Evolutionary conservation across 1,140 invertebrate species (phyloP).

Genomic region (Rhopalosiphum padi): DNA sequence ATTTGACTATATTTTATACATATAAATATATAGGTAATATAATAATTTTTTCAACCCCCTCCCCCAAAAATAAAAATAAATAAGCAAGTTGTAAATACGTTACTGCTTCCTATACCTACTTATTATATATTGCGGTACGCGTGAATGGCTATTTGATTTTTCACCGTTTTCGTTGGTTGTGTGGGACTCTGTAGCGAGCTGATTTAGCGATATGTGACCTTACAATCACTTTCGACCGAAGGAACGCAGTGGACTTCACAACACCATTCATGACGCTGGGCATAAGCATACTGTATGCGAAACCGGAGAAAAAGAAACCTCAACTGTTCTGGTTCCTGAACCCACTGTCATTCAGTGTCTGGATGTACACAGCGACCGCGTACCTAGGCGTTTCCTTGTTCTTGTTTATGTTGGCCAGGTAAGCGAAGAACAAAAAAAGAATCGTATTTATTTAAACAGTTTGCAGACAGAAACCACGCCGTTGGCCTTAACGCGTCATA

Average conservation of each 20-base stretch:
- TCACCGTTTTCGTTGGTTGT: conserved; percentile 51
- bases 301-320: conserved; percentile 88
- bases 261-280: conserved; percentile 88
- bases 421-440: conserved; percentile 60
- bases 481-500: conserved; percentile 38
- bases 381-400: conserved; percentile 91
- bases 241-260: conserved; percentile 86
- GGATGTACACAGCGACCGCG: conserved; percentile 95
- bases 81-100: no score
- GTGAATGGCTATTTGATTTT: neutral
- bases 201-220: conserved; percentile 92
- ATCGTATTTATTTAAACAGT: neutral
- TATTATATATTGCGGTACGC: no score
- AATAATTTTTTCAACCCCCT: no score
- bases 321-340: conserved; percentile 93
- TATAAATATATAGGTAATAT: no score
- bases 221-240: conserved; percentile 87
- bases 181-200: conserved; percentile 73
- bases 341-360: conserved; percentile 91
- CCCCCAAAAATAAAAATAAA: no score
- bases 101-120: no score
- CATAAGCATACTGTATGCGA: conserved; percentile 91
- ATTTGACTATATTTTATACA: no score
- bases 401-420: conserved; percentile 92
- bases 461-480: neutral